These are phyloP conservation scores for Phalacrocorax pelagicus DNA, from an alignment of 2,113 vertebrate species.

Conservation along the genomic window DNA sequence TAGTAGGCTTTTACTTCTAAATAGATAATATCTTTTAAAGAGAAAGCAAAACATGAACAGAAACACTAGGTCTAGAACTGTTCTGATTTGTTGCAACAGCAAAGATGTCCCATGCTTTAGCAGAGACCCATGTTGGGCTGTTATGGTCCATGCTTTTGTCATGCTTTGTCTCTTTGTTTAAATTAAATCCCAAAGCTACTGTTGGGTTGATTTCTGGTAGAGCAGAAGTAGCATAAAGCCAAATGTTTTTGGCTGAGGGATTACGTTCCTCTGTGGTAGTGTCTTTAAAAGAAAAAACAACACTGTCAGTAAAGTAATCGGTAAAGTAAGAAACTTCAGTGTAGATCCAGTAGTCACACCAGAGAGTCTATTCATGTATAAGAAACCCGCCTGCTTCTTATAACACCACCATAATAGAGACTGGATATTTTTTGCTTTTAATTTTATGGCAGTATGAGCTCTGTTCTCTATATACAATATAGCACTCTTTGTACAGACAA, in stretches of 20 bases:
- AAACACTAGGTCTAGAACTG: background rate
- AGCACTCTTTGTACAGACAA: background rate
- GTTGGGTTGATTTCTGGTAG: background rate
- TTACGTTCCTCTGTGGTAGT: background rate
- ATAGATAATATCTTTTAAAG: background rate
- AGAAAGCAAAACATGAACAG: background rate
- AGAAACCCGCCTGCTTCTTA: background rate
- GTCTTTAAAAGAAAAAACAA: background rate
- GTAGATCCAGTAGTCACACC: background rate
- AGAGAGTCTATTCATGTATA: background rate
- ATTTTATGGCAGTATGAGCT: constrained; percentile 7
- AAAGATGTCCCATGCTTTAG: background rate
- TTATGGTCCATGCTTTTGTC: constrained; percentile 16
- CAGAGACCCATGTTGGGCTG: background rate
- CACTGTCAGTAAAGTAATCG: background rate
- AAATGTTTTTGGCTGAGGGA: background rate
- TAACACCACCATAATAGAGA: background rate
- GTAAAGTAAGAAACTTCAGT: background rate
- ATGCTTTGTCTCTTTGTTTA: constrained; percentile 32
- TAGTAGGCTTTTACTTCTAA: background rate
- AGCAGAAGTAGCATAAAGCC: background rate
- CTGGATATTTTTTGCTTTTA: background rate
- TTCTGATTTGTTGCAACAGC: background rate
- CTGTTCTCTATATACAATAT: background rate
- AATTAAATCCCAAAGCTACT: constrained; percentile 15